Conservation (phyloP, 2,113 vertebrate species). For the Falcunculus frontatus region DNA sequence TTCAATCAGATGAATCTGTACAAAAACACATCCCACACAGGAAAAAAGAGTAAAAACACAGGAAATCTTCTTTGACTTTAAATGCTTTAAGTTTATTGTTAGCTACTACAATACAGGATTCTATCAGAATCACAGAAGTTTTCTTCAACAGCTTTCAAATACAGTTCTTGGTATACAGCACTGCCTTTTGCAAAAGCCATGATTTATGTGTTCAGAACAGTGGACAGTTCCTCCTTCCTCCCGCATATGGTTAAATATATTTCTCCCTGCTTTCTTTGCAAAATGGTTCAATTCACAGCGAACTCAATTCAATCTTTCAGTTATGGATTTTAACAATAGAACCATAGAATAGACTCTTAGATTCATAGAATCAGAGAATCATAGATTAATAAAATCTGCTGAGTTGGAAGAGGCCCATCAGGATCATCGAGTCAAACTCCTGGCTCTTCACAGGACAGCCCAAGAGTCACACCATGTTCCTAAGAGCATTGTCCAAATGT, state of each 20-base stretch:
- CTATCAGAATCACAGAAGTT: background rate
- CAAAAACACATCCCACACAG: background rate
- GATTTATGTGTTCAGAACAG: background rate
- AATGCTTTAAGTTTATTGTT: background rate
- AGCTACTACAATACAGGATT: background rate
- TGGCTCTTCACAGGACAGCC: too few species aligned
- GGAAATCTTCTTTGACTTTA: background rate
- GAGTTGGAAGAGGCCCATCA: background rate
- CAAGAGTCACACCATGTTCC: too few species aligned
- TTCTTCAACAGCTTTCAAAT: background rate
- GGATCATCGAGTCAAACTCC: background rate
- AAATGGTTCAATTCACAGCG: background rate
- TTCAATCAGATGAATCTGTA: background rate
- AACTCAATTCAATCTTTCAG: background rate
- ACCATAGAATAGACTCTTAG: background rate
- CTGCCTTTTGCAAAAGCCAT: background rate
- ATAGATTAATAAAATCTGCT: background rate
- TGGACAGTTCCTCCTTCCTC: background rate
- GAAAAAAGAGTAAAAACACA: background rate
- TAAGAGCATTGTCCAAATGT: background rate
- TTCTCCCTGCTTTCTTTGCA: background rate
- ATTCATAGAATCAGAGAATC: too few species aligned
- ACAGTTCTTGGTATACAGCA: background rate
- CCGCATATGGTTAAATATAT: background rate
- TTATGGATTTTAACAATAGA: background rate